Conservation (phyloP, 2,888 invertebrate species). For the Leptopilina syphax region DNA sequence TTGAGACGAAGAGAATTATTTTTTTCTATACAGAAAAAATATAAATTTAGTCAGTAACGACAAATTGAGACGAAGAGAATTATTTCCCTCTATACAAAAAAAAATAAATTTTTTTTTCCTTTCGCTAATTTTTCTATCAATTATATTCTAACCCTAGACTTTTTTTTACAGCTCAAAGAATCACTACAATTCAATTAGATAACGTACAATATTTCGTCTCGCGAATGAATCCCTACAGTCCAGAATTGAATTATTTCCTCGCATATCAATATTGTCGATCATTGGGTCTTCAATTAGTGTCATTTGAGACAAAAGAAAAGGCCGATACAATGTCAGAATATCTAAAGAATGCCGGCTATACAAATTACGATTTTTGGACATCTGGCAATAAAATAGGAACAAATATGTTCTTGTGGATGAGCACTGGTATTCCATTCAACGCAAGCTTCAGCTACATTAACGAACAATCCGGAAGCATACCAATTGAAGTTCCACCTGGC, state of each 20-base stretch:
- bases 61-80: too few relatives aligned
- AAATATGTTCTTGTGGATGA: constrained; percentile 94
- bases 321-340: constrained; percentile 90
- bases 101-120: too few relatives aligned
- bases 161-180: constrained; percentile 86
- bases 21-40: too few relatives aligned
- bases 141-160: background rate
- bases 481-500: constrained; percentile 82
- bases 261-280: constrained; percentile 94
- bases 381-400: constrained; percentile 92
- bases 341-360: constrained; percentile 89
- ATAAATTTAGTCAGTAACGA: too few relatives aligned
- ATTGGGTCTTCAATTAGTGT: constrained; percentile 89
- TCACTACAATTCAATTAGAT: constrained; percentile 91
- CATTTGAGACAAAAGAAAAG: constrained; percentile 92
- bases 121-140: too few relatives aligned
- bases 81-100: too few relatives aligned
- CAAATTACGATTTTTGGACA: constrained; percentile 92
- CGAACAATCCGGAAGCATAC: constrained; percentile 79
- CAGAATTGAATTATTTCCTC: constrained; percentile 90
- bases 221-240: constrained; percentile 91
- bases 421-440: constrained; percentile 91
- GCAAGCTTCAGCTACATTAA: constrained; percentile 92
- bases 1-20: too few relatives aligned
- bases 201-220: constrained; percentile 92